Conservation (phyloP, 2,797 vertebrate genomes). For the Tokudaia tokunoshimensis region DNA sequence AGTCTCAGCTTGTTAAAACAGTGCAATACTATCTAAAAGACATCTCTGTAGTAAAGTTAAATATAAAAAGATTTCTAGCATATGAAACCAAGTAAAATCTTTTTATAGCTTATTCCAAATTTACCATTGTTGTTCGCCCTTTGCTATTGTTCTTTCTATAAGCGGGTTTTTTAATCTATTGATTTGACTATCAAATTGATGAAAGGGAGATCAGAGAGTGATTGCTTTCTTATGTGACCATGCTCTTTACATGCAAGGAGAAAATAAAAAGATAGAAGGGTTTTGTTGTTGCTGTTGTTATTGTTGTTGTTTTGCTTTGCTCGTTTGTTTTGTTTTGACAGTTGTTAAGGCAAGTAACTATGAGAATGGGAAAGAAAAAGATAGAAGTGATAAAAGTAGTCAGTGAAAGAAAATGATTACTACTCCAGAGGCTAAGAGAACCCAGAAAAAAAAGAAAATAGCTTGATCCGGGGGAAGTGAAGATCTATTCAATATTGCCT, state of each 20-base stretch:
- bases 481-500: slow-evolving; percentile 6
- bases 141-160: neutral
- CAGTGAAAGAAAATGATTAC: neutral
- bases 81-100: neutral
- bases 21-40: neutral
- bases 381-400: neutral
- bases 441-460: neutral
- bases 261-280: neutral
- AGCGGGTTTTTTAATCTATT: neutral
- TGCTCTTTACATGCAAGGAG: neutral
- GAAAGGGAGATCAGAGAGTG: neutral
- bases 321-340: neutral
- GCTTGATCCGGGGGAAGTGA: neutral
- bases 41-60: neutral
- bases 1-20: slow-evolving; percentile 3
- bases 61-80: neutral
- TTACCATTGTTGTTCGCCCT: neutral
- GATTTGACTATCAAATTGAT: neutral
- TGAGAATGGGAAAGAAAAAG: neutral
- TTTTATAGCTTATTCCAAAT: neutral
- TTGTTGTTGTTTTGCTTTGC: neutral
- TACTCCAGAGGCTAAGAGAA: neutral
- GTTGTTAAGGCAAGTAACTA: slow-evolving; percentile 5
- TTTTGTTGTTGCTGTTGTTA: neutral
- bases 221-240: neutral